Base-by-base conservation (phyloP, 1,140 invertebrate genomes). In the Fopius arisanus region DNA sequence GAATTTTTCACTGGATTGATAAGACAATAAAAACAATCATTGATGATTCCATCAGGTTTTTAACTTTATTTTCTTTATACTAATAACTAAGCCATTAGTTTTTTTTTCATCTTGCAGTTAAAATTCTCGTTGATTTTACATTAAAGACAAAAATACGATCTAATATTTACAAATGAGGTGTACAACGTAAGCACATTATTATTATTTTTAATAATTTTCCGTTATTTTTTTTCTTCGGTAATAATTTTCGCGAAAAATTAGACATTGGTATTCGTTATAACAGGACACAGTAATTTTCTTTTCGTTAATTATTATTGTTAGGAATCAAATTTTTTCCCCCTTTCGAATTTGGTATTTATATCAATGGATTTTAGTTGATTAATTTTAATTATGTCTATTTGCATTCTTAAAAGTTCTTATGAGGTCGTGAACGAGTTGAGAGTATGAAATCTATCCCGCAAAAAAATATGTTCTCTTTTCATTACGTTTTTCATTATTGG, bases 131-230 rank as follows among this genome's bases (percentile, higher is more conserved):
- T 80, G 80, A 82, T 82, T 82, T 83, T 82, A 83, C 81, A 82
- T 83, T 81, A 79, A 83, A 82, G 83, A 84, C 83, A 84, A 84
- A 83, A 84, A 83, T 86, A 86, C 81, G 83, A 83, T 86, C 83
- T 86, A 86, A 86, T 86, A 86, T 86, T 85, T 86, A 86, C 85
- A 86, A 86, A 86, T 85, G 82, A 86, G 81, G 82, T 84, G 81
- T 83, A 78, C 83, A 86, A 86, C 83, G 78, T 83, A 86, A 86
- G 82, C 84, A 82, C 83, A 83, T 83, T 78, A 77, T 81, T 79
- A 81, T 77, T 76, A 78, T 63, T 74, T 73, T 76, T 37, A 37
- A 75, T 66, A 37, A 73, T 73, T 68, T 41, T 74, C 70, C 29
- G n/a, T n/a, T n/a, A 41, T 75, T 70, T 33, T 69, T 37, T 37